phyloP scores from a whole-genome alignment of 2,888 invertebrate species.

The Ichneumon xanthorius region DNA sequence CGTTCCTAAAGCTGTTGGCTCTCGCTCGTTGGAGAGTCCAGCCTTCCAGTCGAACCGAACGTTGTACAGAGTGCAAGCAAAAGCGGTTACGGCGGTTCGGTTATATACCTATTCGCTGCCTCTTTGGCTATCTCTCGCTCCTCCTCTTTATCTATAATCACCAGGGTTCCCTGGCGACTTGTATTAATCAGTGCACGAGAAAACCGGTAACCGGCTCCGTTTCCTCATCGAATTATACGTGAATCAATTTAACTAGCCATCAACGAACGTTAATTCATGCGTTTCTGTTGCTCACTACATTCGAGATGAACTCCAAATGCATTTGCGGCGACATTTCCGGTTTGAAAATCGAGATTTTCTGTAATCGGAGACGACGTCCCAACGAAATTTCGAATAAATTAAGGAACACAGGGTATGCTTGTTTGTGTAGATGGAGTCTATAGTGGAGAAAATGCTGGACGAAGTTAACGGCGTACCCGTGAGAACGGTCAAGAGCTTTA shows the following conservation, averaged over 20 bases:
- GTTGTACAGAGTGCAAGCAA: neutral
- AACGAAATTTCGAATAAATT: neutral
- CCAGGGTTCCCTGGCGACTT: constrained; percentile 8
- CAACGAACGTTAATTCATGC: no score
- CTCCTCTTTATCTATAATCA: constrained; percentile 55
- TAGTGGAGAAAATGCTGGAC: constrained; percentile 98
- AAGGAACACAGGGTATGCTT: neutral
- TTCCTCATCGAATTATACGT: constrained; percentile 1
- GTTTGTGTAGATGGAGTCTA: constrained; percentile 93
- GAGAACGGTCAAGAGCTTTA: constrained; percentile 98
- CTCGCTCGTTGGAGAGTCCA: neutral
- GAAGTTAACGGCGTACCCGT: constrained; percentile 97
- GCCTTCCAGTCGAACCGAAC: constrained; percentile 6
- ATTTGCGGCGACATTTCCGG: neutral
- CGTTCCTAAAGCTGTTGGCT: constrained; percentile 56
- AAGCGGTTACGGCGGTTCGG: neutral
- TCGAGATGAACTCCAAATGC: neutral
- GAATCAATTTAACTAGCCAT: constrained; percentile 30
- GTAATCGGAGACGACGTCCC: neutral
- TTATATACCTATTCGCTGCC: constrained; percentile 42
- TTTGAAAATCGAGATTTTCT: neutral
- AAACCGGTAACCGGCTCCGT: neutral
- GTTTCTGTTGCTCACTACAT: constrained; percentile 75
- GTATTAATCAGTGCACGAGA: neutral
- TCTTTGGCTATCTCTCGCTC: constrained; percentile 39